Evolutionary conservation across 2,113 vertebrate species (phyloP).

Genomic region (Triplophysa dalaica): DNA sequence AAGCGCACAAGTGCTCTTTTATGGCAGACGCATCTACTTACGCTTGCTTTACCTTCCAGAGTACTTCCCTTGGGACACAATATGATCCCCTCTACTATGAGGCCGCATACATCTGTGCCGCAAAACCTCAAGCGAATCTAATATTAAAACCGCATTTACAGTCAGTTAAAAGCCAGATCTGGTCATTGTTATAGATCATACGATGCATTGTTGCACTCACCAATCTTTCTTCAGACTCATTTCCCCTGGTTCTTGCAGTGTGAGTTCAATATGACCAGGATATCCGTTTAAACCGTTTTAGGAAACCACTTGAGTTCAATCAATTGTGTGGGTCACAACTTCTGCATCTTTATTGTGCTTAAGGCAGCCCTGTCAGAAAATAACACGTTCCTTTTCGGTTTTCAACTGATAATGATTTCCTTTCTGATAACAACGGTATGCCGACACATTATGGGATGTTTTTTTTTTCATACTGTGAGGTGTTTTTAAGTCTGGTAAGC

Average conservation of each 20-base stretch:
- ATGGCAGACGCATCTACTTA: slow-evolving; percentile 28
- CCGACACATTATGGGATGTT: background rate
- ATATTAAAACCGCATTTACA: background rate
- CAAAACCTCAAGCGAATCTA: background rate
- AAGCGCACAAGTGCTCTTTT: slow-evolving; percentile 32
- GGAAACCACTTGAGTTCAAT: slow-evolving; percentile 42
- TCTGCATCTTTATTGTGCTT: background rate
- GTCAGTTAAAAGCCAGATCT: background rate
- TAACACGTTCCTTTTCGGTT: slow-evolving; percentile 37
- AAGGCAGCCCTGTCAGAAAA: background rate
- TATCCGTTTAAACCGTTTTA: slow-evolving; percentile 33
- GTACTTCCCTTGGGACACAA: slow-evolving; percentile 17
- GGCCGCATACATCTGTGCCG: slow-evolving; percentile 18
- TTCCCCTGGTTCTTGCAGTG: slow-evolving; percentile 20
- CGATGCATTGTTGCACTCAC: slow-evolving; percentile 12
- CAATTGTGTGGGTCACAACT: slow-evolving; percentile 42
- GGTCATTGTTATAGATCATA: slow-evolving; percentile 34
- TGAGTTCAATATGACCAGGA: slow-evolving; percentile 44
- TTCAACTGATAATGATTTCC: slow-evolving; percentile 45
- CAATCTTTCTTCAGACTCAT: slow-evolving; percentile 31
- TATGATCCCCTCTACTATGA: slow-evolving; percentile 2
- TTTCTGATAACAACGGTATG: slow-evolving; percentile 28
- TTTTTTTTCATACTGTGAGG: background rate
- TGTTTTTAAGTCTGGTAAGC: background rate
- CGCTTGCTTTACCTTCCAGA: slow-evolving; percentile 30